phyloP scores from a whole-genome alignment of 2,888 invertebrate genomes.

The Lingula anatina region DNA sequence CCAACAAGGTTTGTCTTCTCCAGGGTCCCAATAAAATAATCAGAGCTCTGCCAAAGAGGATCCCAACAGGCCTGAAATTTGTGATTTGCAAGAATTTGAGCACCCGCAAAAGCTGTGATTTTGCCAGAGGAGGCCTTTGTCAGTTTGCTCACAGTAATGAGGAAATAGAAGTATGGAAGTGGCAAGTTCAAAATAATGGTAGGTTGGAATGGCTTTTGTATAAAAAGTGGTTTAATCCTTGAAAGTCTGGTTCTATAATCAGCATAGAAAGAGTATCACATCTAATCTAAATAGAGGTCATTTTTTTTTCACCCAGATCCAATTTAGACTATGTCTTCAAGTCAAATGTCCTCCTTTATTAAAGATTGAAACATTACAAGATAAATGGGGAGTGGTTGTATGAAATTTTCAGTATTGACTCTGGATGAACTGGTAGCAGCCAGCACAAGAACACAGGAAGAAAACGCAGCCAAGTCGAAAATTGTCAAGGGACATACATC shows the following conservation, averaged over 20 bases:
- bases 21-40: conserved; percentile 30
- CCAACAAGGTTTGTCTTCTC: conserved; percentile 26
- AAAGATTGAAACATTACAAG: too few relatives aligned
- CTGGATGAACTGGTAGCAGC: conserved; percentile 21
- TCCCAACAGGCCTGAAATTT: conserved; percentile 29
- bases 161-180: conserved; percentile 42
- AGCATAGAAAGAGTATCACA: too few relatives aligned
- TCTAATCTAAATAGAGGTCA: too few relatives aligned
- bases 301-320: too few relatives aligned
- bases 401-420: conserved; percentile 18
- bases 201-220: too few relatives aligned
- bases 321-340: too few relatives aligned
- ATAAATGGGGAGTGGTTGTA: too few relatives aligned
- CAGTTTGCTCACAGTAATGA: conserved; percentile 44
- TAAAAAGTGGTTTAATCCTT: too few relatives aligned
- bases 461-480: conserved; percentile 21
- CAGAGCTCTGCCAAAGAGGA: conserved; percentile 25
- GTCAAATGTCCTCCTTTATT: too few relatives aligned
- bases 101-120: conserved; percentile 28
- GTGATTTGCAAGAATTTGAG: conserved; percentile 30
- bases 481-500: conserved; percentile 35
- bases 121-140: conserved; percentile 23
- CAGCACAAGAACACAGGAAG: conserved; percentile 20
- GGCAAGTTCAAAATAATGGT: conserved; percentile 42
- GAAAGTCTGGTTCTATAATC: too few relatives aligned